Percentiles rank a stretch among this genome's conserved stretches.
Evolutionary conservation across 2,797 vertebrate genomes (phyloP).

Genomic region (Caiman crocodilus): DNA sequence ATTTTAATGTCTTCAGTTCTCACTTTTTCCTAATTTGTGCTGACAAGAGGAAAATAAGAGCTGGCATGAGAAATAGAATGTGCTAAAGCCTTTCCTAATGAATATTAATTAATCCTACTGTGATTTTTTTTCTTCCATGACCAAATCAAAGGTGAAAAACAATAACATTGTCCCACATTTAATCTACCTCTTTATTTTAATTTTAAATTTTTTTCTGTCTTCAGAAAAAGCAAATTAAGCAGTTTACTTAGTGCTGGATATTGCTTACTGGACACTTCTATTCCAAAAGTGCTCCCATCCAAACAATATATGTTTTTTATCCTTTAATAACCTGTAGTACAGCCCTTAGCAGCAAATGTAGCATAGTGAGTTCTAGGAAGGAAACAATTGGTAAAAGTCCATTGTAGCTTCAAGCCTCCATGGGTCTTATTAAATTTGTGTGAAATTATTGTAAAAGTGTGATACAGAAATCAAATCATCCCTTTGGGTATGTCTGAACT

Average conservation of each 20-base stretch:
- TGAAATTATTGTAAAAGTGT: background rate
- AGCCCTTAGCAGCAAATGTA: background rate
- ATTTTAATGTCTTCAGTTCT: conserved; percentile 21
- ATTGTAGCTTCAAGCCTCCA: background rate
- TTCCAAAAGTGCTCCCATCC: background rate
- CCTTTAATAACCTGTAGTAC: background rate
- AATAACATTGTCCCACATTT: conserved; percentile 30
- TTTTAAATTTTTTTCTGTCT: background rate
- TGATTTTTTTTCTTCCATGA: conserved; percentile 26
- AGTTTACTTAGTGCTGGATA: background rate
- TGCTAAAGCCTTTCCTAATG: conserved; percentile 30
- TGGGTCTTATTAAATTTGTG: background rate
- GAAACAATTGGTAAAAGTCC: background rate
- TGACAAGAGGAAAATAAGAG: conserved; percentile 7
- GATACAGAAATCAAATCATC: background rate
- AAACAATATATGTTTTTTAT: background rate
- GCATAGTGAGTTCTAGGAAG: background rate
- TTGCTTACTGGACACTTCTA: fast-evolving
- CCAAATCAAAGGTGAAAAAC: conserved; percentile 61
- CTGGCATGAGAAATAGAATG: conserved; percentile 9
- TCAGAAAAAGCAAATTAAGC: background rate
- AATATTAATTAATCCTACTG: conserved; percentile 46
- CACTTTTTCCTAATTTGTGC: background rate
- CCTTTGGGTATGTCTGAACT: background rate
- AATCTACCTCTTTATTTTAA: background rate